phyloP scores from a whole-genome alignment of 2,888 invertebrate genomes.

The Drosophila stalkeri region DNA sequence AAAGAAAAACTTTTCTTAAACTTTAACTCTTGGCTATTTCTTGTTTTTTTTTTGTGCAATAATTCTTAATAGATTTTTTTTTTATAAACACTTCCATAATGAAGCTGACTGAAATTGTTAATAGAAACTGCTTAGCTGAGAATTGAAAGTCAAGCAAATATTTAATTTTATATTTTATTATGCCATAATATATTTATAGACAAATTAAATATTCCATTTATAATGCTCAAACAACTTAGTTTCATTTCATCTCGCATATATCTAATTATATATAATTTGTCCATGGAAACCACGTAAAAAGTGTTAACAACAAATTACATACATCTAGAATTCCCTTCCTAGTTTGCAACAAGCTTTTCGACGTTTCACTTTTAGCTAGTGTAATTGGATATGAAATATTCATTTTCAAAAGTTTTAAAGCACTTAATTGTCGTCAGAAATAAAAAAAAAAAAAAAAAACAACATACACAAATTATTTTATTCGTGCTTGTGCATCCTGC shows the following conservation, averaged over 20 bases:
- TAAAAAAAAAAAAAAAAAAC: too few species aligned
- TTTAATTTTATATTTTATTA: background rate
- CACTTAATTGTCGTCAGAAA: background rate
- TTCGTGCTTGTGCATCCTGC: background rate
- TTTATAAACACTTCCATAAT: background rate
- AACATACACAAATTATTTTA: background rate
- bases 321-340: background rate
- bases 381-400: conserved; percentile 4
- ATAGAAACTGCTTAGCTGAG: background rate
- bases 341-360: background rate
- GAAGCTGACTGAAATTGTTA: background rate
- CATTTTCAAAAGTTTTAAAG: background rate
- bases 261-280: background rate
- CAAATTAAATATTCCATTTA: too few species aligned
- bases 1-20: background rate
- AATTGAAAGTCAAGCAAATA: background rate
- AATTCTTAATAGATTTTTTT: background rate
- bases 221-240: too few species aligned
- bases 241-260: background rate
- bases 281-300: background rate
- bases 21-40: background rate
- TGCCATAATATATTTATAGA: too few species aligned
- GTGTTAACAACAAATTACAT: background rate
- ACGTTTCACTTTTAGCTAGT: background rate
- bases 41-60: background rate